Base-by-base conservation (phyloP, 2,113 vertebrate species). In the Empidonax traillii region DNA sequence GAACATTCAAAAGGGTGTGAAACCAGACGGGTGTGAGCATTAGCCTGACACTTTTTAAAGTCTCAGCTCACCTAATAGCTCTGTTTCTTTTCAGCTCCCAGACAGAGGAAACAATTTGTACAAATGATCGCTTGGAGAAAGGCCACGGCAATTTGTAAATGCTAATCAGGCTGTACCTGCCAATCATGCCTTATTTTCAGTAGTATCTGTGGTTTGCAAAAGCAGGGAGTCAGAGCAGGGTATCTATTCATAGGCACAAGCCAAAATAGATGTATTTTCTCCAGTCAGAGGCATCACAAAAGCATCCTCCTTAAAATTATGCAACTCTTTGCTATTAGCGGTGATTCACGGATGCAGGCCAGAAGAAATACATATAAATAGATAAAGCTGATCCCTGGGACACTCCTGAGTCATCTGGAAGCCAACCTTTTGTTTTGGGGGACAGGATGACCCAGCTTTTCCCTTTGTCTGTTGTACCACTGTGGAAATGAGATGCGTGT, bases 171-270 rank as follows among this genome's bases (percentile, higher is more conserved):
- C 16, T 79, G 53, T 52, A 61, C 66, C 78, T 89, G 90, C 77
- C 95, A 94, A 91, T 97, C 82, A 75, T 9, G 44, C 44, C 94
- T 90, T 90, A 56, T 95, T 96, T 94, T 71, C 89, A 30, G 76
- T 47, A 62, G 88, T 89, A 85, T 90, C 91, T 86, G 78, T 39
- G 93, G 20, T 87, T 90, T 90, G 93, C 89, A 46, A 95, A 95
- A 9, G 62, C 79, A 72, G 49, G 12, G 66, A 87, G 84, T 58
- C 78, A 88, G 84, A 92, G 89, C 76, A 81, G 56, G 30, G 43
- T 46, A 69, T 81, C 90, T 92, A 84, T 95, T 90, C 83, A 93
- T 78, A 95, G 87, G 3, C n/a, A 67, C 30, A 33, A 95, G n/a
- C 76, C 65, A 71, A 92, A 93, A 93, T 65, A 91, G 91, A 87